Percentiles rank a stretch among this genome's conserved stretches.
phyloP scores from a whole-genome alignment of 2,888 invertebrate species.

The Sarcophaga variegata region DNA sequence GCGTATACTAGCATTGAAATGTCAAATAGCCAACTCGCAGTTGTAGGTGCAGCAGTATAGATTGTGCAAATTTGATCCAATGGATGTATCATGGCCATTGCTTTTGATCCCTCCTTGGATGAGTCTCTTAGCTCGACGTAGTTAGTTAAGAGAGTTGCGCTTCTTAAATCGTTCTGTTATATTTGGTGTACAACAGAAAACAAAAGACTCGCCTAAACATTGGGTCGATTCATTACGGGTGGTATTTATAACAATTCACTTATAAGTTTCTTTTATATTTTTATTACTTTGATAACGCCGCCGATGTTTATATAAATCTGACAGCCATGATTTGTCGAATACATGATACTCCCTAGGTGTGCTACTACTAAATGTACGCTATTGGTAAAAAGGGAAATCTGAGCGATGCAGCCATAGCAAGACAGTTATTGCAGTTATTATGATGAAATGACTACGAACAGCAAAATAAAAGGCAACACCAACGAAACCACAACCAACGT shows the following conservation, averaged over 20 bases:
- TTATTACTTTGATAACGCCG: conserved; percentile 10
- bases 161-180: too few relatives aligned
- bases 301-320: conserved; percentile 52
- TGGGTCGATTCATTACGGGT: conserved; percentile 35
- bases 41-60: too few relatives aligned
- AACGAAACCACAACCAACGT: neutral
- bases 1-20: too few relatives aligned
- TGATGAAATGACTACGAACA: neutral
- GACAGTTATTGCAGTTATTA: conserved; percentile 32
- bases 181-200: too few relatives aligned
- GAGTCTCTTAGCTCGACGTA: too few relatives aligned
- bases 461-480: conserved; percentile 12
- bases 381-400: neutral
- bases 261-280: conserved; percentile 39
- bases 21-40: too few relatives aligned
- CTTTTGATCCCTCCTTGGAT: too few relatives aligned
- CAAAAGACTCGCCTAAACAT: too few relatives aligned
- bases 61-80: too few relatives aligned
- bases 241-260: conserved; percentile 35
- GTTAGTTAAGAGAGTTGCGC: too few relatives aligned
- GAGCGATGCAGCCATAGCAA: neutral
- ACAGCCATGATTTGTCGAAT: conserved; percentile 11
- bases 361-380: conserved; percentile 47
- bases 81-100: too few relatives aligned
- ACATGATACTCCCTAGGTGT: neutral